Evolutionary conservation across 2,888 invertebrate species (phyloP).

Genomic region (Eristalis tenax): DNA sequence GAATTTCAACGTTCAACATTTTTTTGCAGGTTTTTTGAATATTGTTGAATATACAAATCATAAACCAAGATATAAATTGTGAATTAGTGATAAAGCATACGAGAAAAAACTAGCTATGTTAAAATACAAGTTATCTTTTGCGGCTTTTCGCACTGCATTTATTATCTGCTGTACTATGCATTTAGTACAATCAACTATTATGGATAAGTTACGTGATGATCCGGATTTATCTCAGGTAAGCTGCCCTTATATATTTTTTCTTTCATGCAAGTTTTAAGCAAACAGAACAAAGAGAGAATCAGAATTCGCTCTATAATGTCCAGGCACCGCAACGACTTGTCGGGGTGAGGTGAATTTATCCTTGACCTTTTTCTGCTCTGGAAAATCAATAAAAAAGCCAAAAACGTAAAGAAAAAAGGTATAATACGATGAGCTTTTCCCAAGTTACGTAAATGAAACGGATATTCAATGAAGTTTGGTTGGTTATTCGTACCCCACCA

Average conservation of each 20-base stretch:
- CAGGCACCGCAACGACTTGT: neutral
- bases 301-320: neutral
- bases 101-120: constrained; percentile 51
- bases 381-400: constrained; percentile 71
- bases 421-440: constrained; percentile 62
- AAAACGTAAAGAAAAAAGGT: constrained; percentile 57
- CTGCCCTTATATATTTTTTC: constrained; percentile 16
- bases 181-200: constrained; percentile 82
- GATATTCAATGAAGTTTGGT: constrained; percentile 22
- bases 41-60: constrained; percentile 6
- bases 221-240: constrained; percentile 87
- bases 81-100: constrained; percentile 32
- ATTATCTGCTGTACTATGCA: constrained; percentile 59
- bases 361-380: constrained; percentile 67
- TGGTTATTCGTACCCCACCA: constrained; percentile 4
- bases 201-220: constrained; percentile 86
- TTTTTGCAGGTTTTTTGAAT: constrained; percentile 52
- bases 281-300: neutral
- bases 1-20: neutral
- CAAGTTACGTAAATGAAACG: constrained; percentile 66
- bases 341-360: constrained; percentile 61
- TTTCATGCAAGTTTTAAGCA: neutral
- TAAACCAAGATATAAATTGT: constrained; percentile 9
- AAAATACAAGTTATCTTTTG: constrained; percentile 40
- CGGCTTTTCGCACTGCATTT: constrained; percentile 60